Conservation (phyloP, 2,113 vertebrate genomes). For the Phasianus colchicus region DNA sequence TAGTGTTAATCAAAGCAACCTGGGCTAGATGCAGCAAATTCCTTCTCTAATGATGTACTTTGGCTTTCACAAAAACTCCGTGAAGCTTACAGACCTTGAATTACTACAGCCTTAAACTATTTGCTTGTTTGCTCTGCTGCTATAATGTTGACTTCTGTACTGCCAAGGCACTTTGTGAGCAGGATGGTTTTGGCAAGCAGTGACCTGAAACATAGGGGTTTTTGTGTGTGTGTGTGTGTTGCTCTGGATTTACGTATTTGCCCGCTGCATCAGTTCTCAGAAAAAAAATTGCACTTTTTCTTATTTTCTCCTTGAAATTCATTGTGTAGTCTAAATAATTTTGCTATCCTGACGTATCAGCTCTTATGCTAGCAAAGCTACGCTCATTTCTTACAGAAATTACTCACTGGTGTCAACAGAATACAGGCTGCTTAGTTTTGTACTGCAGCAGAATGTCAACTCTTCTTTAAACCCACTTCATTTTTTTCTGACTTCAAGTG, state of each 20-base stretch:
- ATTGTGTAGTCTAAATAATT: neutral
- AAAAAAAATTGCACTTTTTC: neutral
- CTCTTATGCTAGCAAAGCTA: neutral
- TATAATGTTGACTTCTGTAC: neutral
- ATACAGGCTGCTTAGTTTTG: neutral
- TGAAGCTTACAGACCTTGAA: neutral
- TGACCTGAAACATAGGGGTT: neutral
- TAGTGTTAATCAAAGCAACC: neutral
- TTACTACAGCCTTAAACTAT: neutral
- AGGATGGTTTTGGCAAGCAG: neutral
- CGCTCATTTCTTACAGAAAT: neutral
- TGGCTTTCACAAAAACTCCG: neutral
- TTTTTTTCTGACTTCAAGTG: neutral
- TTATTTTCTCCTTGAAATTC: neutral
- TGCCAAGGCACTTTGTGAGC: neutral
- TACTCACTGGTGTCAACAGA: neutral
- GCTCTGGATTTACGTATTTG: neutral
- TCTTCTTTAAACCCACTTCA: neutral
- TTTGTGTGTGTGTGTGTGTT: neutral
- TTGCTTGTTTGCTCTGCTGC: neutral
- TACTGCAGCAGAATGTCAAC: neutral
- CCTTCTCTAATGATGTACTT: neutral
- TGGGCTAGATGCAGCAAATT: neutral
- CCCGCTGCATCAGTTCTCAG: neutral
- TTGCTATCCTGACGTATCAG: neutral